Evolutionary conservation across 2,113 vertebrate species (phyloP).

Genomic region (Apteryx owenii): DNA sequence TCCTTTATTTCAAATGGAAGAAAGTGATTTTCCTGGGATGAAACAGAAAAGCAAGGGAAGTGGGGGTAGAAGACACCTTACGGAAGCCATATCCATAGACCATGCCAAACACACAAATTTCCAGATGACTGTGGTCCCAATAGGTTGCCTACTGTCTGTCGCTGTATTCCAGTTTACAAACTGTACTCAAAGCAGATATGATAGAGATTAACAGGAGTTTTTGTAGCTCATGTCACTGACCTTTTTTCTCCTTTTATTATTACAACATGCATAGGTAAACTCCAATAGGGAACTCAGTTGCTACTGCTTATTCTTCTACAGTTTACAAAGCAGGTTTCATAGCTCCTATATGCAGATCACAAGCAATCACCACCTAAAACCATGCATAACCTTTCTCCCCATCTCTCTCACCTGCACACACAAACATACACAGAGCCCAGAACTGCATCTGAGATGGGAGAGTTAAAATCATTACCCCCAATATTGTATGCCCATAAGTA

Average conservation of each 20-base stretch:
- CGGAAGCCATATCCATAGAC: not conserved
- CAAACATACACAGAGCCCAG: not conserved
- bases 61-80: accelerated
- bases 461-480: not conserved
- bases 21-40: not conserved
- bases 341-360: not conserved
- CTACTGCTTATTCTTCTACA: not conserved
- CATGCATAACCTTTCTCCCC: accelerated
- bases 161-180: not conserved
- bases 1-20: not conserved
- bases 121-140: not conserved
- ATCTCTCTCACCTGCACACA: not conserved
- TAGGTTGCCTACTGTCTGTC: not conserved
- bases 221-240: accelerated
- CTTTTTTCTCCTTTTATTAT: not conserved
- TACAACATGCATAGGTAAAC: not conserved
- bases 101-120: not conserved
- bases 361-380: not conserved
- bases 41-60: not conserved
- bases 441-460: not conserved
- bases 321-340: not conserved
- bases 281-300: not conserved
- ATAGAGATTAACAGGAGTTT: not conserved
- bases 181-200: not conserved
- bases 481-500: accelerated